These are phyloP conservation scores for Gnathonemus echidnorhynchus DNA, from an alignment of 2,113 vertebrate species.

Conservation along the genomic window DNA sequence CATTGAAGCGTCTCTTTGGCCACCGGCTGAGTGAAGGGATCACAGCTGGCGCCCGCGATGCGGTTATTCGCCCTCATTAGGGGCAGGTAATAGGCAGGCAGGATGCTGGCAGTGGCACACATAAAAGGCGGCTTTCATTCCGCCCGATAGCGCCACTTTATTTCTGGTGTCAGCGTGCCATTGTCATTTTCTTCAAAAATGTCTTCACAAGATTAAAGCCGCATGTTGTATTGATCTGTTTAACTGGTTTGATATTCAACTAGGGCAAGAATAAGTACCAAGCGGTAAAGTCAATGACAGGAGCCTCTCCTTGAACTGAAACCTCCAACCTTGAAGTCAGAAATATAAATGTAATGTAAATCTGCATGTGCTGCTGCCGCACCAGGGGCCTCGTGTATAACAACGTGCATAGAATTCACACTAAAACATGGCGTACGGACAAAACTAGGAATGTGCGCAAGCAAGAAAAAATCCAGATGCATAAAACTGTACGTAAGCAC, in stretches of 20 bases:
- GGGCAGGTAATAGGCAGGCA: background rate
- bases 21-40: background rate
- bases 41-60: background rate
- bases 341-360: background rate
- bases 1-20: background rate
- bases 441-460: too few species aligned
- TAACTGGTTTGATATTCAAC: background rate
- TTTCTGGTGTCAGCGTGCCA: background rate
- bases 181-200: background rate
- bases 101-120: background rate
- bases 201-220: background rate
- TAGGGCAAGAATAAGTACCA: background rate
- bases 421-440: too few species aligned
- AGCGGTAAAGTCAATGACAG: background rate
- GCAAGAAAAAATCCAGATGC: too few species aligned
- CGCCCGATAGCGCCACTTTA: background rate
- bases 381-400: background rate
- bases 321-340: background rate
- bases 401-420: too few species aligned
- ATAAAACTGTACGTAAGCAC: too few species aligned
- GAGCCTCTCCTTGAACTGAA: background rate
- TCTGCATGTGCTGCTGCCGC: background rate
- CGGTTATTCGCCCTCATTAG: background rate
- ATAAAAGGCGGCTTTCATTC: background rate
- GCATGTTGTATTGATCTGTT: background rate